These are phyloP conservation scores for Ametastegia equiseti DNA, from an alignment of 2,888 invertebrate species.

Conservation along the genomic window DNA sequence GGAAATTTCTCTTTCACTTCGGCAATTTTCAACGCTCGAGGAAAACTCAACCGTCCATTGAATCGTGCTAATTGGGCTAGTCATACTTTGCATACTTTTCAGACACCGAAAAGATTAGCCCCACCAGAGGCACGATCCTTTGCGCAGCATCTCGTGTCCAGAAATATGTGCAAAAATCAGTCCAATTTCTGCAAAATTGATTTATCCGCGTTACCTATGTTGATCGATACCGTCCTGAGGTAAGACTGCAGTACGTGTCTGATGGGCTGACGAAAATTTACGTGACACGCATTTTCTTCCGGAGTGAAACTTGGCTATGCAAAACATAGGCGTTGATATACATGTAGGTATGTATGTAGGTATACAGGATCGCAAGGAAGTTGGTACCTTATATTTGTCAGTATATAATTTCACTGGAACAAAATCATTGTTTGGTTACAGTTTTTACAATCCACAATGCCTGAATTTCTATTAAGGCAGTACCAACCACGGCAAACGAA, in stretches of 20 bases:
- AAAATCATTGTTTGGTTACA: conserved; percentile 6
- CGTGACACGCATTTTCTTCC: neutral
- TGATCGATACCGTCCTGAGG: neutral
- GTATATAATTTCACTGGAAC: neutral
- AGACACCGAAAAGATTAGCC: neutral
- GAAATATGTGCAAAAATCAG: too few species aligned
- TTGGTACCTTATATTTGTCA: neutral
- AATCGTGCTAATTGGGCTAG: neutral
- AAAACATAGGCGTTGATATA: neutral
- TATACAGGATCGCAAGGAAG: neutral
- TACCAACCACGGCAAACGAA: neutral
- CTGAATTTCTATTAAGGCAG: conserved; percentile 6
- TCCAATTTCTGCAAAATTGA: too few species aligned
- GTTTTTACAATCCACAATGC: neutral
- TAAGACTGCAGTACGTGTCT: neutral
- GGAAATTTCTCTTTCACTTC: conserved; percentile 9
- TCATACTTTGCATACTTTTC: neutral
- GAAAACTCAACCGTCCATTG: conserved; percentile 15
- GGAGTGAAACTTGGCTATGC: neutral
- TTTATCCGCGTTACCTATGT: too few species aligned
- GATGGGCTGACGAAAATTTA: neutral
- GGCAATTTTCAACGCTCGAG: neutral
- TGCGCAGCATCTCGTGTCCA: too few species aligned
- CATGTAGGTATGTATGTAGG: too few species aligned
- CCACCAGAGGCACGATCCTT: too few species aligned